phyloP scores from a whole-genome alignment of 2,113 vertebrate genomes.

The Eclectus roratus region DNA sequence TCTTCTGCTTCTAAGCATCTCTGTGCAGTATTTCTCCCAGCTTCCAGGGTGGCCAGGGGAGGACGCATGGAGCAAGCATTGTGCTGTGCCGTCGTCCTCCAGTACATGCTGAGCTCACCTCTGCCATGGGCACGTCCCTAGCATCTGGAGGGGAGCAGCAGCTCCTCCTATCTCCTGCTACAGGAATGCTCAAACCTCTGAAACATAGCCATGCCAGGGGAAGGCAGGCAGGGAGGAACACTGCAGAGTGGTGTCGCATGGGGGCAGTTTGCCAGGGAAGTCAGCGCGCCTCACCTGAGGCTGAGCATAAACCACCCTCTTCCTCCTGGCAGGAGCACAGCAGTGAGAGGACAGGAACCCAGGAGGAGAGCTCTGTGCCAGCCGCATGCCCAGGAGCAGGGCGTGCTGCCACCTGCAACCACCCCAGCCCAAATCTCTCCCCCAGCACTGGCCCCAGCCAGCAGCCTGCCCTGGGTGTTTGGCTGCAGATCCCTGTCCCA shows the following conservation, averaged over 20 bases:
- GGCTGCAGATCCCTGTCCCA: not conserved
- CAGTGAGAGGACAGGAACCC: not conserved
- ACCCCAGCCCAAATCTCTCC: not conserved
- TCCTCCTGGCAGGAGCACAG: not conserved
- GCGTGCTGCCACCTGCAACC: accelerated
- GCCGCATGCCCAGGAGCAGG: not conserved
- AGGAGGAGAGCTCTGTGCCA: not conserved
- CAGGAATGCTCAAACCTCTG: not conserved
- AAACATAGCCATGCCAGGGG: not conserved
- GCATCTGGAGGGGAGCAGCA: not conserved
- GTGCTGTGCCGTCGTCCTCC: accelerated
- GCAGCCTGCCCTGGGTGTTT: not conserved
- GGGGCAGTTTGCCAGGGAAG: not conserved
- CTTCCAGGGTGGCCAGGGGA: accelerated
- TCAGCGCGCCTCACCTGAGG: not conserved
- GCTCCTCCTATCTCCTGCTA: not conserved
- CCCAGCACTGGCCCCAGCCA: not conserved
- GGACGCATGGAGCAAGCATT: accelerated
- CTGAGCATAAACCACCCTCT: not conserved
- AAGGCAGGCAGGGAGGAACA: not conserved
- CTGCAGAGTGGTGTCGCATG: accelerated
- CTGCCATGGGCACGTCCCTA: accelerated
- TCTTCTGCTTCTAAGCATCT: not conserved
- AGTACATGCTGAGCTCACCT: not conserved
- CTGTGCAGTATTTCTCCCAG: accelerated